These are phyloP conservation scores for Carlito syrichta DNA, from an alignment of 2,113 vertebrate genomes.

Conservation along the genomic window DNA sequence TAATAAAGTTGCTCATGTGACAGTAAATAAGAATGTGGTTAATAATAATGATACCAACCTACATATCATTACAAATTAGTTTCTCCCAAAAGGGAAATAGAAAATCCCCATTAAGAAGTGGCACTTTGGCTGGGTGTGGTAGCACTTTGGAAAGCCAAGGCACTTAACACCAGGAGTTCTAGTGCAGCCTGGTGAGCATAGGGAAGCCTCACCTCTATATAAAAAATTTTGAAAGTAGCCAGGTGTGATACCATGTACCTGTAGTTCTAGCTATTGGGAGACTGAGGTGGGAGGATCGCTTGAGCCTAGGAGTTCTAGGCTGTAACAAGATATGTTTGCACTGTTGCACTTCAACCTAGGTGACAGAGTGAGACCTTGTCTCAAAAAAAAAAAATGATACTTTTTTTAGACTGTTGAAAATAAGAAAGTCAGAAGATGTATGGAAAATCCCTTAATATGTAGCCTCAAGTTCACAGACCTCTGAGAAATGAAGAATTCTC, in stretches of 20 bases:
- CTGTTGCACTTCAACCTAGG: no score
- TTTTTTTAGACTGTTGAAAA: neutral
- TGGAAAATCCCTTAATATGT: neutral
- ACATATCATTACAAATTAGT: neutral
- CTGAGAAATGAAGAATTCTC: neutral
- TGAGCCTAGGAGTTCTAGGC: neutral
- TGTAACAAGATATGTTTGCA: neutral
- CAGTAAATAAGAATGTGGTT: neutral
- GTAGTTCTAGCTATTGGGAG: neutral
- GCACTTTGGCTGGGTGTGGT: no score
- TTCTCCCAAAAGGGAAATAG: neutral
- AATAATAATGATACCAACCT: neutral
- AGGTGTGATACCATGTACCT: no score
- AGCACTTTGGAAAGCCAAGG: no score
- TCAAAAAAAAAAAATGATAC: neutral
- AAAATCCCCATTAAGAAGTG: neutral
- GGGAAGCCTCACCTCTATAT: no score
- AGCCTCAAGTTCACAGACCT: neutral
- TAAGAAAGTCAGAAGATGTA: neutral
- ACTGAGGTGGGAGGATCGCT: no score
- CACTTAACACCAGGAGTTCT: no score
- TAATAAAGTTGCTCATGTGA: neutral
- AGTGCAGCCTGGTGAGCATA: neutral
- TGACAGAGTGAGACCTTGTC: no score
- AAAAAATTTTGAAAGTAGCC: no score